Evolutionary conservation across 2,113 vertebrate genomes (phyloP), one percentile per base, ranked within the genome.

Genomic region (Felis chaus): DNA sequence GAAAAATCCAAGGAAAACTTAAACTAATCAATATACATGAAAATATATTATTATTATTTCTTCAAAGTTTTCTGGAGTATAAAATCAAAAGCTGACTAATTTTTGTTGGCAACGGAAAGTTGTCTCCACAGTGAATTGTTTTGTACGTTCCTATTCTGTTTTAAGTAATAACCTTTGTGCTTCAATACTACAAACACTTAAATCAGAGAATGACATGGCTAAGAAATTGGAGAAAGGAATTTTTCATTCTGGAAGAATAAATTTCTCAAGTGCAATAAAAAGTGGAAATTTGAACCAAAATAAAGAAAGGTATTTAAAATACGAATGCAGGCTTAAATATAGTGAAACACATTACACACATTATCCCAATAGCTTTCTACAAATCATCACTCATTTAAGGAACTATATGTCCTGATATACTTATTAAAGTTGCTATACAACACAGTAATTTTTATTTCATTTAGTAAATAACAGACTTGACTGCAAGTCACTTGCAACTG

Each of bases 361-460:
- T 48, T 53, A 55, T 41, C 45, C 53, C 14, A 93, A 45, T 50
- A 65, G 55, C 3, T 31, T 87, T 94, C 63, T 73, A 89, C 0
- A 76, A 89, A 94, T 91, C 33, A 33, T 89, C 25, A 66, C 48
- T 84, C 82, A 55, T 73, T 50, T 86, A 81, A n/a, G 19, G 5
- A 94, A 10, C 6, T 76, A 25, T 2, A 29, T 29, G 2, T 45
- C 18, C 6, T 57, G 36, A 1, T 53, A 45, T 13, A 79, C 7
- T 79, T 95, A 92, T 68, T 81, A 88, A 74, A 78, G 0, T 57
- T 21, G 78, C 21, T 48, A 83, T 7, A 45, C 48, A 83, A 91
- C 53, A 83, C 50, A 90, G 29, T 53, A 76, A 41, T 79, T 92
- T 92, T 90, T 41, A 45, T 85, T 94, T 96, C 41, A 84, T 71